These are phyloP conservation scores for Todiramphus saurophagus DNA, from an alignment of 2,113 vertebrate species.

Conservation along the genomic window DNA sequence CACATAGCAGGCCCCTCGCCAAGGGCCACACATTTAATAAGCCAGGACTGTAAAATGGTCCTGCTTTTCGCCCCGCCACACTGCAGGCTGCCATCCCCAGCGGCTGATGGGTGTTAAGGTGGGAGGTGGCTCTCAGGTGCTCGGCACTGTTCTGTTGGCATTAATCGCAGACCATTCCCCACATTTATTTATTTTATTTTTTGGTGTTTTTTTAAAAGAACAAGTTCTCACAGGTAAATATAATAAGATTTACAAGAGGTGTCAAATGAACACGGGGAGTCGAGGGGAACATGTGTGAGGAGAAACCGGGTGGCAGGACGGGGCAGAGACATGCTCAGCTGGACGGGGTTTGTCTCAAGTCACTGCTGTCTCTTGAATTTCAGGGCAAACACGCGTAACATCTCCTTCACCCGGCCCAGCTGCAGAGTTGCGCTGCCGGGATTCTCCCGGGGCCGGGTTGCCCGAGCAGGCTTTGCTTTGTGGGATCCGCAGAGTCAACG, in stretches of 20 bases:
- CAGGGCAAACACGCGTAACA: background rate
- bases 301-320: background rate
- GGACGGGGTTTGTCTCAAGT: background rate
- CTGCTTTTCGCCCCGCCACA: background rate
- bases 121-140: background rate
- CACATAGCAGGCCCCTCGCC: constrained; percentile 56
- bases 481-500: background rate
- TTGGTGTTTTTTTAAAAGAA: background rate
- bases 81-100: background rate
- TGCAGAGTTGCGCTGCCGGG: background rate
- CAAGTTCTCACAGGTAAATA: background rate
- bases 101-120: background rate
- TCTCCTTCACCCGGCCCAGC: background rate
- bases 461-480: background rate
- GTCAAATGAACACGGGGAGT: background rate
- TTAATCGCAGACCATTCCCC: background rate
- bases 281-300: background rate
- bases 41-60: background rate
- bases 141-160: background rate
- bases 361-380: background rate
- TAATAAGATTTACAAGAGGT: background rate
- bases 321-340: background rate
- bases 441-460: background rate
- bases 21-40: constrained; percentile 66
- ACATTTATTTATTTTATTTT: too few species aligned